Conservation (phyloP, 1,140 invertebrate genomes). For the Bacillus rossius region DNA sequence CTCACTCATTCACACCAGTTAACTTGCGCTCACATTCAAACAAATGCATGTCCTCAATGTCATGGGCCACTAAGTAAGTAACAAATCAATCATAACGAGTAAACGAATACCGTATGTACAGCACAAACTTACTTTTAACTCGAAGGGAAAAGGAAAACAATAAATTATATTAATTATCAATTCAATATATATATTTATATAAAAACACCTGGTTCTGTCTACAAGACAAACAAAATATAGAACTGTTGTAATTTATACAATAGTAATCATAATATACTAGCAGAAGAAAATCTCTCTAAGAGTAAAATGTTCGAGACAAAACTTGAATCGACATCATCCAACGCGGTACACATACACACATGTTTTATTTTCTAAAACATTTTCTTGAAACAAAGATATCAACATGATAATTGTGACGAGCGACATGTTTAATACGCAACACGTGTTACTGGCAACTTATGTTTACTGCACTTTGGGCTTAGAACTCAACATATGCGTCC, state of each 20-base stretch:
- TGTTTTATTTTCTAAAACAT: no score
- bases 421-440: no score
- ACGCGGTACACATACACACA: no score
- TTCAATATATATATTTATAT: constrained; percentile 12
- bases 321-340: no score
- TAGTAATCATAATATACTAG: no score
- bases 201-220: constrained; percentile 7
- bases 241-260: constrained; percentile 6
- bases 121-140: constrained; percentile 6
- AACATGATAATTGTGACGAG: no score
- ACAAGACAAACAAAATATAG: neutral
- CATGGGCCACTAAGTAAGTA: constrained; percentile 15
- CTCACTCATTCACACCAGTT: constrained; percentile 2
- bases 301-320: no score
- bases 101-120: constrained; percentile 13
- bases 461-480: no score
- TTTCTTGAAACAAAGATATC: no score
- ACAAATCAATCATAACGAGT: constrained; percentile 15
- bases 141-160: constrained; percentile 3
- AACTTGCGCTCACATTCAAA: constrained; percentile 12
- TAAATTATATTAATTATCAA: constrained; percentile 14
- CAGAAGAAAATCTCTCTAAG: no score
- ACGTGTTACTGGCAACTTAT: no score
- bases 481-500: no score
- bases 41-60: constrained; percentile 17